Base-by-base conservation (phyloP, 2,797 vertebrate species). In the Myotis findleyi region DNA sequence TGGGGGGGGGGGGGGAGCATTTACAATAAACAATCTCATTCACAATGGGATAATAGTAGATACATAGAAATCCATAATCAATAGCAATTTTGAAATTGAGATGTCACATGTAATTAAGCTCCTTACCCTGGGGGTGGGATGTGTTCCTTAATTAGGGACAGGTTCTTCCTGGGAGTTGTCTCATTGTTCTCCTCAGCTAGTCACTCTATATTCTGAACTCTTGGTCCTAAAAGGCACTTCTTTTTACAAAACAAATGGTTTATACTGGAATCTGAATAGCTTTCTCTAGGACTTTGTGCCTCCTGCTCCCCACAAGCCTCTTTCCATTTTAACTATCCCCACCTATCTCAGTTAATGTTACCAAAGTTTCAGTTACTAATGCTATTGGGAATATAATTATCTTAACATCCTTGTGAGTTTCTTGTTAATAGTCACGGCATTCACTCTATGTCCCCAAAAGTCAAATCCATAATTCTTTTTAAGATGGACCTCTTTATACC, bases 251-350 rank as follows among this genome's bases (percentile, higher is more conserved):
- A 51, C 8, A 91, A 92, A 69, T 72, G 38, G 17, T n/a, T 83
- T 4, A 0, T 66, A 17, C 33, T 71, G 64, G 18, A 71, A 72
- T 64, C 6, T 62, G 21, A 49, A 53, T 33, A 76, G 14, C 27
- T 94, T 93, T 75, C 92, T 83, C 59, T 25, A 69, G n/a, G 33
- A 69, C 17, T 7, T 12, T 64, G 10, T 62, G 17, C 36, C 75
- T 91, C 9, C 66, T 77, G 27, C 17, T 41, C 85, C 14, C 30
- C 20, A 41, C 16, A 83, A 81, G 10, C 41, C 27, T 87, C 25
- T 92, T 79, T 93, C 69, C n/a, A 79, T 71, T 92, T 75, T 59
- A 82, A 86, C 25, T 38, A 27, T 68, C n/a, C 77, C 20, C 20
- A 55, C n/a, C 36, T 71, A 41, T 89, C 55, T 41, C 25, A 69